Base-by-base conservation (phyloP, 2,888 invertebrate species). In the Cheiracanthium punctorium region DNA sequence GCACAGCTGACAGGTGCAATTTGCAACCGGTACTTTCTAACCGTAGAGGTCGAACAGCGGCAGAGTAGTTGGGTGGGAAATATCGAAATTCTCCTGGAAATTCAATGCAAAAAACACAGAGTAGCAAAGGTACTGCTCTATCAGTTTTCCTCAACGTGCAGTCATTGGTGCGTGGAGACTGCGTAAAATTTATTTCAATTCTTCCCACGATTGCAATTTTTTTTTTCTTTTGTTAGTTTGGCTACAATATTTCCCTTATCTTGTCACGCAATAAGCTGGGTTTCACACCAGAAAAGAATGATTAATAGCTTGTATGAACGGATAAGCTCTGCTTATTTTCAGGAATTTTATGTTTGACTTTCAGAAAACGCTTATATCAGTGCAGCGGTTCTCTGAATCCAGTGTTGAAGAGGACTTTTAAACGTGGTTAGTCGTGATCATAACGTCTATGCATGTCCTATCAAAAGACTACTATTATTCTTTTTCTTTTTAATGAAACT, bases 1-100 rank as follows among this genome's bases (percentile, higher is more conserved):
- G 73, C 32, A 73, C 82, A 84, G 76, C 82, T 84, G 82, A 43
- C 82, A 84, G 77, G 82, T 84, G 82, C 67, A 52, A n/a, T 29
- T 69, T 71, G 43, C 67, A 79, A 84, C 82, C 82, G 29, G 82
- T 84, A 84, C 82, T 28, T 71, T 14, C 30, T 10, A n/a, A 8
- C 5, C 12, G 41, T 7, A 71, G 29, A 29, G 29, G 37, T 37
- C 71, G 17, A 17, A 12, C 10, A 43, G 29, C 17, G 28, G 14
- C 29, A 33, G 43, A 29, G 37, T 43, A 37, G 24, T 17, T 71
- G 71, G 43, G 24, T 58, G 58, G 58, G 58, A 58, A 58, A 8
- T 12, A 24, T 2, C 24, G 24, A 12, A 58, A 58, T 20, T 24
- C 58, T 71, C 37, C 24, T 41, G 71, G 37, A 71, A 43, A 43